Base-by-base conservation (phyloP, 2,888 invertebrate genomes). In the Leptinotarsa peninsularis region DNA sequence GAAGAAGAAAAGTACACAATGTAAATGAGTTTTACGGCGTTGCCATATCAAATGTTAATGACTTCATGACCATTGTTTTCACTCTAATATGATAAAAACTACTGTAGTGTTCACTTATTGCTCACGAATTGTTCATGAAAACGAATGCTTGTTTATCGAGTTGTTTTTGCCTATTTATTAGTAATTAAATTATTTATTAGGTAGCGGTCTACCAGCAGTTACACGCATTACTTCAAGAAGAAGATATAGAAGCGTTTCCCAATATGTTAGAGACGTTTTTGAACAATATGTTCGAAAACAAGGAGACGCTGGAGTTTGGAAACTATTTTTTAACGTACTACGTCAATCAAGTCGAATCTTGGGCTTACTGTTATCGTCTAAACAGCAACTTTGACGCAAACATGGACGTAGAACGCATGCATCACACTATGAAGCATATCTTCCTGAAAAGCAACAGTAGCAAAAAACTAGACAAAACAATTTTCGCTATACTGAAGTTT, bases 331-430 rank as follows among this genome's bases (percentile, higher is more conserved):
- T 67, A 63, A 23, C 33, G 21, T 21, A 71, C 50, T 63, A 63
- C 27, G 43, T 18, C 15, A 60, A 60, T 60, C 49, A 50, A 21
- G 21, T n/a, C 10, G 21, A 67, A 10, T 1, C 71, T 17, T 67
- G 77, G 74, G 75, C 77, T n/a, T 69, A 69, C 49, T 74, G 74
- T 18, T 70, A 69, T 54, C 43, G 70, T 33, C 49, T 66, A 67
- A 23, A 67, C 18, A 52, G 52, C 50, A 66, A 68, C 21, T 52
- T 73, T 15, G 33, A 71, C n/a, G 63, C 73, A 13, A 67, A 71
- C 33, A 71, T 74, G 71, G 49, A 71, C n/a, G 50, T 77, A 7
- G 77, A 77, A 27, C 66, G 70, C 15, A 73, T 75, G 75, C 77
- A 75, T 56, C 66, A 70, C 60, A 71, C 63, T 3, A 58, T 77